Percentiles rank a stretch among this genome's conserved stretches.
Evolutionary conservation across 2,888 invertebrate species (phyloP).

Genomic region (Lycia hirtaria): DNA sequence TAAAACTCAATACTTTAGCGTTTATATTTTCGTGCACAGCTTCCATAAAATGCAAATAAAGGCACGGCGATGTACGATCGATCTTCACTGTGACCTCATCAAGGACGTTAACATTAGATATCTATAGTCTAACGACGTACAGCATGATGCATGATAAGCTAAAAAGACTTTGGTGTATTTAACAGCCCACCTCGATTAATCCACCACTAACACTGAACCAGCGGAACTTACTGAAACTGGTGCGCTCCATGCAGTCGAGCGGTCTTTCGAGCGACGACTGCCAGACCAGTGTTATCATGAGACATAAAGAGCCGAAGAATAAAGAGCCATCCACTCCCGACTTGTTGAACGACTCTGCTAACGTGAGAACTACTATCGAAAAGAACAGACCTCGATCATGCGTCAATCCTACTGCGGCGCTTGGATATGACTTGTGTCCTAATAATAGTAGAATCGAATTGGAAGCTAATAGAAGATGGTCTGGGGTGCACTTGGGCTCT

Average conservation of each 20-base stretch:
- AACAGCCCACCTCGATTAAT: conserved; percentile 84
- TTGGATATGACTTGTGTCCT: conserved; percentile 79
- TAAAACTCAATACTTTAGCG: conserved; percentile 61
- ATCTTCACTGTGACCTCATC: conserved; percentile 57
- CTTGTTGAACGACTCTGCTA: conserved; percentile 84
- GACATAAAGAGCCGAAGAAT: conserved; percentile 78
- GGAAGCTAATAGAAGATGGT: conserved; percentile 88
- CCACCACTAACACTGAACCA: conserved; percentile 86
- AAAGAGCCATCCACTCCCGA: conserved; percentile 86
- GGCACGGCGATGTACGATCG: conserved; percentile 55
- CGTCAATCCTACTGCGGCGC: conserved; percentile 82
- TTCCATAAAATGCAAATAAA: conserved; percentile 85
- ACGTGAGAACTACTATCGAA: conserved; percentile 77
- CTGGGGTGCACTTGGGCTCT: conserved; percentile 88
- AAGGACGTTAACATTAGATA: conserved; percentile 51
- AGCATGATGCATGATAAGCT: conserved; percentile 79
- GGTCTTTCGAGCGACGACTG: conserved; percentile 83
- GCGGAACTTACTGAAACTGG: conserved; percentile 84
- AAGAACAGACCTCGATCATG: conserved; percentile 89
- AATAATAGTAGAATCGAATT: conserved; percentile 78
- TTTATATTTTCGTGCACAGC: conserved; percentile 77
- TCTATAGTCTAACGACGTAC: conserved; percentile 60
- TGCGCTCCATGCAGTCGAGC: conserved; percentile 85
- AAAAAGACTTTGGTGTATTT: conserved; percentile 80
- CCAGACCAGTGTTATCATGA: conserved; percentile 81